A percentile compares a stretch with the other conserved stretches of the same genome.
phyloP scores from a whole-genome alignment of 2,797 vertebrate genomes.

The Takifugu ocellatus region DNA sequence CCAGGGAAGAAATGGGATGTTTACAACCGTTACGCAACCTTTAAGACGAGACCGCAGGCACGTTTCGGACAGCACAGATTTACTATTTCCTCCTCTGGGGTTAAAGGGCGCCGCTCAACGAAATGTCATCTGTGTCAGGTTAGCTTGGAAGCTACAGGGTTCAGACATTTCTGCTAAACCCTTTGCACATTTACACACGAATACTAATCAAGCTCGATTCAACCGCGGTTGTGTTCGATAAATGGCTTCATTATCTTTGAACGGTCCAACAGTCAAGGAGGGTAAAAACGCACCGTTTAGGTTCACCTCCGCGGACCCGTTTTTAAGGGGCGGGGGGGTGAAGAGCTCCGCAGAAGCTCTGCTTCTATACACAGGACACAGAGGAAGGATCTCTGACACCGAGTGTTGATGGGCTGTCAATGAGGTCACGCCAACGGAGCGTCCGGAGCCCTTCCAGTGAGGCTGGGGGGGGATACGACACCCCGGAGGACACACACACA shows the following conservation, averaged over 20 bases:
- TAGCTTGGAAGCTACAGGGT: conserved; percentile 1
- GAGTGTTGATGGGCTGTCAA: conserved; percentile 9
- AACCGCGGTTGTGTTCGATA: conserved; percentile 50
- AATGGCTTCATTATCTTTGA: conserved; percentile 61
- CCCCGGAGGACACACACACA: background rate
- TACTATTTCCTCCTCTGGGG: no score
- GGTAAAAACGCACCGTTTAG: conserved; percentile 32
- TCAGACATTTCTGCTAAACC: conserved; percentile 2
- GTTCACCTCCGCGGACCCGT: conserved; percentile 9
- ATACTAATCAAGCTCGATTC: conserved; percentile 44
- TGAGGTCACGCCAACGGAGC: conserved; percentile 1
- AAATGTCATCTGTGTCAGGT: conserved; percentile 32
- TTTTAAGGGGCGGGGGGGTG: no score
- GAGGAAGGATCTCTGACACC: background rate
- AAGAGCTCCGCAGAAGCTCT: conserved; percentile 15
- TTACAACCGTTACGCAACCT: no score
- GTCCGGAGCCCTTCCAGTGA: background rate
- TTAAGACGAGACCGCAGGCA: no score
- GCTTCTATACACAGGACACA: conserved; percentile 11
- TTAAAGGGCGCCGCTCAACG: background rate
- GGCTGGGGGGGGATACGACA: conserved; percentile 2
- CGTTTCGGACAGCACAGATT: no score
- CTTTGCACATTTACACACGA: conserved; percentile 8
- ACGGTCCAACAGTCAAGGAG: conserved; percentile 16
- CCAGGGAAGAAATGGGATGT: no score